These are phyloP conservation scores for Casuarius casuarius DNA, from an alignment of 2,113 vertebrate genomes.

Conservation along the genomic window DNA sequence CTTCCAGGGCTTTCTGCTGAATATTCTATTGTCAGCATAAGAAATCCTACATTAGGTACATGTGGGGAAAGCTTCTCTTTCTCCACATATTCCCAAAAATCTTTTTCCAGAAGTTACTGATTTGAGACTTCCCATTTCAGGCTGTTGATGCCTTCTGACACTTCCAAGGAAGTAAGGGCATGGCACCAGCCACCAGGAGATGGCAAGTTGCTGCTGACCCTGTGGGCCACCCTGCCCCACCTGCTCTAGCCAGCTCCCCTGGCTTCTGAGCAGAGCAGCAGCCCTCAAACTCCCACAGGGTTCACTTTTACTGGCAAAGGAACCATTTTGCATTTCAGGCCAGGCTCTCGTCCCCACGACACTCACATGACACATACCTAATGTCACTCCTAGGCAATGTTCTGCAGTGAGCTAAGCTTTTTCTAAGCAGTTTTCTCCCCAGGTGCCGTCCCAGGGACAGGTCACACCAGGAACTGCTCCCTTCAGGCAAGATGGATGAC, in stretches of 20 bases:
- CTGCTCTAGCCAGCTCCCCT: not conserved
- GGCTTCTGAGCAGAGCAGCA: not conserved
- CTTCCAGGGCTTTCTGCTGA: not conserved
- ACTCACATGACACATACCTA: not conserved
- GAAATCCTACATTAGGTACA: not conserved
- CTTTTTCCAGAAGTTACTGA: not conserved
- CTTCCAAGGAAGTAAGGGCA: not conserved
- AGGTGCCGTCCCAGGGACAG: not conserved
- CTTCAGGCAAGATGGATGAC: not conserved
- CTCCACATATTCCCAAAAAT: not conserved
- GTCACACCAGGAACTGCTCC: not conserved
- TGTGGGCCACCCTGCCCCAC: not conserved
- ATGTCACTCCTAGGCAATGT: not conserved
- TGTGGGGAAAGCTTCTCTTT: not conserved
- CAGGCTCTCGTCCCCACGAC: not conserved
- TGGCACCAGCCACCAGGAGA: not conserved
- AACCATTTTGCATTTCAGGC: not conserved
- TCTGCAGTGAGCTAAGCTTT: not conserved
- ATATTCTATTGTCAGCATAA: not conserved
- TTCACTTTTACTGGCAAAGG: not conserved
- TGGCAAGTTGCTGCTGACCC: not conserved
- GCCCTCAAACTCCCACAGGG: not conserved
- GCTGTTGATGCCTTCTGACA: not conserved
- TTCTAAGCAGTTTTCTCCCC: not conserved
- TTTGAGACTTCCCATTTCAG: not conserved